Percentiles rank a stretch among this genome's conserved stretches.
phyloP scores from a whole-genome alignment of 2,888 invertebrate genomes.

The Callosobruchus maculatus region DNA sequence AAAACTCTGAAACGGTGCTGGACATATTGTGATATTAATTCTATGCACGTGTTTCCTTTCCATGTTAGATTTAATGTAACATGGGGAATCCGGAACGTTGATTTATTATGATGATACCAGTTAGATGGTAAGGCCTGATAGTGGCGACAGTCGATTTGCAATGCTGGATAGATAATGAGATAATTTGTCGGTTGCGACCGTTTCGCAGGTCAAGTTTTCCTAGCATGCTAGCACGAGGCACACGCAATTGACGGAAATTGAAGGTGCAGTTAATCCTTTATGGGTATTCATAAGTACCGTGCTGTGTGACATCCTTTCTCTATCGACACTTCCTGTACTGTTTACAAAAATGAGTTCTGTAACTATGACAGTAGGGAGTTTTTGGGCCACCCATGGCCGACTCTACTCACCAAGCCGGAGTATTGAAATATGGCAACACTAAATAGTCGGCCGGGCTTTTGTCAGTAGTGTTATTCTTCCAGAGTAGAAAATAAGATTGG shows the following conservation, averaged over 20 bases:
- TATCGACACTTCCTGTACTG: too few relatives aligned
- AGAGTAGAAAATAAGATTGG: too few relatives aligned
- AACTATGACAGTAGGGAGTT: too few relatives aligned
- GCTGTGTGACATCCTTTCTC: too few relatives aligned
- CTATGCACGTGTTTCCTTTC: conserved; percentile 12
- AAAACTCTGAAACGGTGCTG: conserved; percentile 5
- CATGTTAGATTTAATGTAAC: conserved; percentile 4
- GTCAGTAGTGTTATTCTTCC: too few relatives aligned
- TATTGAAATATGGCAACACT: too few relatives aligned
- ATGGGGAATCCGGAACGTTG: conserved; percentile 1
- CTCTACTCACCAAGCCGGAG: too few relatives aligned
- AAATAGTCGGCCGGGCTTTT: too few relatives aligned
- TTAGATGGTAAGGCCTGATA: conserved; percentile 4
- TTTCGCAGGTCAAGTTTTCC: neutral
- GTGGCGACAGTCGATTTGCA: conserved; percentile 4
- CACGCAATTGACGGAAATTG: neutral
- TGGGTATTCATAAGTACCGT: neutral
- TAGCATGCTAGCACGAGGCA: neutral
- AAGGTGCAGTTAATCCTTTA: neutral
- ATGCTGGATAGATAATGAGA: conserved; percentile 3
- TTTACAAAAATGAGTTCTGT: too few relatives aligned
- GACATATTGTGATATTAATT: conserved; percentile 13
- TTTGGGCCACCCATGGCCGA: too few relatives aligned
- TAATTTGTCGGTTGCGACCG: conserved; percentile 1
- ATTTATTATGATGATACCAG: conserved; percentile 5